A percentile compares a stretch with the other conserved stretches of the same genome.
Conservation (phyloP, 92 coral and sea anemone species). For the Phenganax subtilis region DNA sequence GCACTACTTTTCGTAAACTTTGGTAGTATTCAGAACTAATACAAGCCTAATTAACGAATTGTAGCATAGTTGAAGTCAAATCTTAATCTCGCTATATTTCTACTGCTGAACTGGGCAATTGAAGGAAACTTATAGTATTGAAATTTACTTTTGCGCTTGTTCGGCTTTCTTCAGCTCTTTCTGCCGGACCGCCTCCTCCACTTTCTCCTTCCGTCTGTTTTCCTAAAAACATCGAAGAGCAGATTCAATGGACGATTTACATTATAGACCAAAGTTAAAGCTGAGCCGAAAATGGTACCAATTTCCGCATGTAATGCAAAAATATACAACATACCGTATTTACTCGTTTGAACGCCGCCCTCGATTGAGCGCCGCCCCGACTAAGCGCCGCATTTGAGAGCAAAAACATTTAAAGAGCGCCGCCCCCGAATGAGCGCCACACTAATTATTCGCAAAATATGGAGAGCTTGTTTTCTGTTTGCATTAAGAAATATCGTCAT, state of each 20-base stretch:
- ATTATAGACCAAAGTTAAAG: not conserved
- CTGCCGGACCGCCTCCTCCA: conserved; percentile 96
- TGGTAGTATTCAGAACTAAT: not conserved
- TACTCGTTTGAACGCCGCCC: too few relatives aligned
- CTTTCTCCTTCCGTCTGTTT: conserved; percentile 84
- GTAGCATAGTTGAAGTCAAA: too few relatives aligned
- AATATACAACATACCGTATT: too few relatives aligned
- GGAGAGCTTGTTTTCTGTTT: too few relatives aligned
- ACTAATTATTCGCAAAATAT: too few relatives aligned
- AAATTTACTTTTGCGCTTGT: conserved; percentile 94
- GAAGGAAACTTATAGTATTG: not conserved
- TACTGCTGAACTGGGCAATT: too few relatives aligned
- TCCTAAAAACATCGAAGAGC: conserved; percentile 49
- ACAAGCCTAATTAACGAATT: not conserved
- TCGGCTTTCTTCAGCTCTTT: conserved; percentile 90
- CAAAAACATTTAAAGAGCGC: too few relatives aligned
- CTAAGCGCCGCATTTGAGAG: too few relatives aligned
- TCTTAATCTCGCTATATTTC: not conserved
- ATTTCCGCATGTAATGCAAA: too few relatives aligned
- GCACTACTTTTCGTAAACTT: not conserved
- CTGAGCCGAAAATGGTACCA: not conserved
- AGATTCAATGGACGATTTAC: not conserved
- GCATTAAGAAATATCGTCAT: too few relatives aligned
- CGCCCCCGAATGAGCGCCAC: too few relatives aligned
- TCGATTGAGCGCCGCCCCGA: too few relatives aligned